These are phyloP conservation scores for Gasterosteus nipponicus DNA, from an alignment of 2,113 vertebrate species.

Conservation along the genomic window DNA sequence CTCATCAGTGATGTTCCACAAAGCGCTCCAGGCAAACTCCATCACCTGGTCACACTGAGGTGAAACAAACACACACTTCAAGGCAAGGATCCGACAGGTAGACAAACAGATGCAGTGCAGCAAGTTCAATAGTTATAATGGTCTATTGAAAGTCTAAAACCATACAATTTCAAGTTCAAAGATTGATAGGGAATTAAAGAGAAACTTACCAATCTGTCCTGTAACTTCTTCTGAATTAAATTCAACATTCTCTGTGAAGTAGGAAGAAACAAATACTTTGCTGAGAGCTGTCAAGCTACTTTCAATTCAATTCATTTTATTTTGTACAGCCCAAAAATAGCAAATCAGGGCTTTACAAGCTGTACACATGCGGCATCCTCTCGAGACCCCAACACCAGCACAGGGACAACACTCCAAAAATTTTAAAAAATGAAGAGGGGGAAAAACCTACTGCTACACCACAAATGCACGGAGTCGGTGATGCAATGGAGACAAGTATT, in stretches of 20 bases:
- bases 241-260: constrained; percentile 93
- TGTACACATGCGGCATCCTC: too few relatives aligned
- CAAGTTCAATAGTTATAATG: too few relatives aligned
- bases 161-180: not conserved
- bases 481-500: too few relatives aligned
- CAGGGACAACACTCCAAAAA: too few relatives aligned
- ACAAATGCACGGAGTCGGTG: not conserved
- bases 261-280: not conserved
- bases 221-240: constrained; percentile 95
- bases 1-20: constrained; percentile 99
- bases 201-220: constrained; percentile 90
- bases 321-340: too few relatives aligned
- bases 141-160: not conserved
- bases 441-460: too few relatives aligned
- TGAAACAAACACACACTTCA: constrained; percentile 8
- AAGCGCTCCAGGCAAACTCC: constrained; percentile 99
- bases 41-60: constrained; percentile 97
- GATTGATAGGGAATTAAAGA: not conserved
- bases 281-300: not conserved
- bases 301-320: not conserved
- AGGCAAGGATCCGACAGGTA: not conserved
- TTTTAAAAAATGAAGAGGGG: too few relatives aligned
- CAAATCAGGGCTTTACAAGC: too few relatives aligned
- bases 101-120: not conserved
- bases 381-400: too few relatives aligned